A percentile compares a stretch with the other conserved stretches of the same genome.
Evolutionary conservation across 2,113 vertebrate species (phyloP).

Genomic region (Chroicocephalus ridibundus): DNA sequence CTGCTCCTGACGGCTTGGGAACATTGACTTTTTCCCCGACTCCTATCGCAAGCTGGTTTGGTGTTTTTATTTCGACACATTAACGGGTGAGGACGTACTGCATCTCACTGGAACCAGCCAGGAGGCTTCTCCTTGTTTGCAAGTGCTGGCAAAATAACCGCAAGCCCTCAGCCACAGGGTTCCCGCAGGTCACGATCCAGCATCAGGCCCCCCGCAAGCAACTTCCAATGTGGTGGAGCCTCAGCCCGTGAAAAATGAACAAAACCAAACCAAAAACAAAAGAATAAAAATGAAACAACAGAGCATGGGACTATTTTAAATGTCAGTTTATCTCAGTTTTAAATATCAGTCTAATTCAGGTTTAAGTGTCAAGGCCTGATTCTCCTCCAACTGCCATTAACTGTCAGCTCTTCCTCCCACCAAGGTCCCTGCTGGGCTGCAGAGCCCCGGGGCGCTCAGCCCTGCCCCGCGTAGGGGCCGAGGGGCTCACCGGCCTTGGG

Average conservation of each 20-base stretch:
- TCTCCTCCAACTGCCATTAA: not conserved
- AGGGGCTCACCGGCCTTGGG: not conserved
- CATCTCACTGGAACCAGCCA: not conserved
- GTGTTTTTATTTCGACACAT: not conserved
- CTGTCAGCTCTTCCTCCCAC: not conserved
- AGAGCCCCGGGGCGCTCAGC: not conserved
- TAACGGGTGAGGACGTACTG: not conserved
- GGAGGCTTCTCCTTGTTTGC: not conserved
- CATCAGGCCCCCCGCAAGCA: not conserved
- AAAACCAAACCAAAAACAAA: not conserved
- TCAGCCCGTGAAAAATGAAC: not conserved
- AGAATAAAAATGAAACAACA: not conserved
- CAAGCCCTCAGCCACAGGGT: not conserved
- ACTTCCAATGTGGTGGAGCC: not conserved
- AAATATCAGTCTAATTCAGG: not conserved
- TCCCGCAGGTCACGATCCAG: not conserved
- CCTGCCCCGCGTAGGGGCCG: rapidly evolving
- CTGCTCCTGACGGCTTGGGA: not conserved
- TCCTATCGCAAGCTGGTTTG: not conserved
- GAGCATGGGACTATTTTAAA: not conserved
- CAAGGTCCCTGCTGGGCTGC: not conserved
- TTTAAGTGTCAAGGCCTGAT: not conserved
- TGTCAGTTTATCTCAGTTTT: constrained; percentile 24
- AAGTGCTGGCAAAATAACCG: not conserved
- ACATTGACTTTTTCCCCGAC: not conserved